These are phyloP conservation scores for Drosophila quasianomalipes DNA, from an alignment of 2,888 invertebrate species.

Conservation along the genomic window DNA sequence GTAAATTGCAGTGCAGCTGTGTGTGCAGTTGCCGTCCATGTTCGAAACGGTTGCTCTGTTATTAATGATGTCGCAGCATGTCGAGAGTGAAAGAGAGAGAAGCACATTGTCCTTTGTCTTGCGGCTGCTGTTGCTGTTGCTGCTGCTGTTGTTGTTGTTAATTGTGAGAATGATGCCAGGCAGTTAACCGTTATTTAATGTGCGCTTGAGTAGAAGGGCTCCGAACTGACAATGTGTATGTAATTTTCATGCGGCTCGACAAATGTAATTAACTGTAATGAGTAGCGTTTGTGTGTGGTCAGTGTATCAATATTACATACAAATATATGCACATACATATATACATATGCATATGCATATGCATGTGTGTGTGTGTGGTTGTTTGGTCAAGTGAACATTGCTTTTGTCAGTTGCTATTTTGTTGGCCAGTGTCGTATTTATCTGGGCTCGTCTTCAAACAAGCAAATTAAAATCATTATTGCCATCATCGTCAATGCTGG, in stretches of 20 bases:
- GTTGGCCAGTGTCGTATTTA: constrained; percentile 16
- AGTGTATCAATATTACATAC: constrained; percentile 43
- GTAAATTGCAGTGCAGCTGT: constrained; percentile 40
- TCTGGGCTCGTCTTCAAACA: constrained; percentile 39
- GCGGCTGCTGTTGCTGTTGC: constrained; percentile 25
- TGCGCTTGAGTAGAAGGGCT: constrained; percentile 44
- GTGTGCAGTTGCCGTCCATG: constrained; percentile 30
- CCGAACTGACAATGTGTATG: constrained; percentile 54
- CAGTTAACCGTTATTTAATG: constrained; percentile 79
- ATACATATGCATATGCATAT: background rate
- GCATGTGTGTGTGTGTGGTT: constrained; percentile 6
- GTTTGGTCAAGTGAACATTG: constrained; percentile 46
- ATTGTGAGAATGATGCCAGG: constrained; percentile 62
- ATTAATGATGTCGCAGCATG: constrained; percentile 68
- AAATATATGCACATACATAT: background rate
- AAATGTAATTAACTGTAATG: constrained; percentile 79
- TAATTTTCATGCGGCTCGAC: constrained; percentile 67
- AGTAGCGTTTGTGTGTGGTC: constrained; percentile 40
- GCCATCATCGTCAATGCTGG: constrained; percentile 41
- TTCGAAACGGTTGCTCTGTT: constrained; percentile 63
- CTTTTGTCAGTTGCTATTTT: constrained; percentile 7
- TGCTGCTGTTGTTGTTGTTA: constrained; percentile 41
- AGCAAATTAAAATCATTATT: constrained; percentile 54
- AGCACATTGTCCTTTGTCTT: constrained; percentile 28
- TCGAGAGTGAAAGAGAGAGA: constrained; percentile 27